A percentile compares a stretch with the other conserved stretches of the same genome.
Evolutionary conservation across 2,113 vertebrate species (phyloP).

Genomic region (Pachyramphus minor): DNA sequence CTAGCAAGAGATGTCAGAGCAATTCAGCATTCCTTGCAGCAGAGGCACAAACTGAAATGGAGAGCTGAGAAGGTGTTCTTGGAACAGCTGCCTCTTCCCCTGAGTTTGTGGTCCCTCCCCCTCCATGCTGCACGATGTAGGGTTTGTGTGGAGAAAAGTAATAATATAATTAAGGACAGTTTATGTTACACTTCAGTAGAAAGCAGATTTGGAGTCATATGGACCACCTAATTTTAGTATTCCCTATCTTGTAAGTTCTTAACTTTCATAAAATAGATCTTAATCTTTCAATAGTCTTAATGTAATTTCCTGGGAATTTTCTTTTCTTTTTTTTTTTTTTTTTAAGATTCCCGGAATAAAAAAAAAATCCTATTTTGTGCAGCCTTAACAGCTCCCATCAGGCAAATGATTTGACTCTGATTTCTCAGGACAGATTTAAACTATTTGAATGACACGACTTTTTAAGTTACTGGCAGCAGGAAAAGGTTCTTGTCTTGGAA

Average conservation of each 20-base stretch:
- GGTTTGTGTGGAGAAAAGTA: background rate
- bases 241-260: background rate
- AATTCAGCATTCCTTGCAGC: background rate
- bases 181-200: background rate
- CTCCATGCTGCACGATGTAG: background rate
- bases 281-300: background rate
- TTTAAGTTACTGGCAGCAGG: slow-evolving; percentile 46
- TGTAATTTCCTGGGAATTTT: background rate
- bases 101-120: background rate
- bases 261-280: slow-evolving; percentile 7
- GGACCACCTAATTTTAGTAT: slow-evolving; percentile 30
- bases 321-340: background rate
- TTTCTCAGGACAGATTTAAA: slow-evolving; percentile 53
- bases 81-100: background rate
- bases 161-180: background rate
- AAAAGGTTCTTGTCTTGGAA: slow-evolving; percentile 50
- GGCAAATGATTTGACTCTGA: slow-evolving; percentile 44
- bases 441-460: slow-evolving; percentile 47
- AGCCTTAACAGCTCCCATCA: slow-evolving; percentile 11
- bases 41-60: background rate
- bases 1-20: background rate
- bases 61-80: background rate
- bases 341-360: background rate
- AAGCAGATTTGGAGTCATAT: slow-evolving; percentile 19
- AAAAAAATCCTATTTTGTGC: slow-evolving; percentile 12